Percentiles rank a stretch among this genome's conserved stretches.
These are phyloP conservation scores for Taxidea taxus DNA, from an alignment of 2,113 vertebrate species.

Conservation along the genomic window DNA sequence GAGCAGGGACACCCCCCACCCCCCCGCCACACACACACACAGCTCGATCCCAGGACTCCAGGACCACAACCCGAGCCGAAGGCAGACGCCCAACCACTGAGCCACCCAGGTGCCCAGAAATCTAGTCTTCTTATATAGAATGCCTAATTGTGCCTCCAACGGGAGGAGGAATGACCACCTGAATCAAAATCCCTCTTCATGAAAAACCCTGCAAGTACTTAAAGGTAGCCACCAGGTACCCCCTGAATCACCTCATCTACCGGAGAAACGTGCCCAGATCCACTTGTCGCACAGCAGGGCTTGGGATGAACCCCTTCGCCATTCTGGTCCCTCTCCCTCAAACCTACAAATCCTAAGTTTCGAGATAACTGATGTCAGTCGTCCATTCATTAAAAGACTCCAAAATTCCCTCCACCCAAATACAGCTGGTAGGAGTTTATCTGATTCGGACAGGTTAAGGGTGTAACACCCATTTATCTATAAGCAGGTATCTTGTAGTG, in stretches of 20 bases:
- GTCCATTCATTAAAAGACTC: neutral
- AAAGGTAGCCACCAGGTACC: neutral
- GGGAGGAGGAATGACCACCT: neutral
- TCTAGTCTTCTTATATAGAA: neutral
- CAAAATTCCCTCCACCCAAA: neutral
- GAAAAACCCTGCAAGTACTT: conserved; percentile 31
- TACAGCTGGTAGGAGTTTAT: neutral
- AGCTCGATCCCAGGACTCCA: too few species aligned
- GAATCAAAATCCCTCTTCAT: neutral
- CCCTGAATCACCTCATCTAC: neutral
- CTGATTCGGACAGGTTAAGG: neutral
- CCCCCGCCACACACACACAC: too few species aligned
- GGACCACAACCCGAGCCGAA: too few species aligned
- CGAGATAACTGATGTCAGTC: neutral
- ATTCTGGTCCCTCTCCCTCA: neutral
- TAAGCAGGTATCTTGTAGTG: conserved; percentile 41
- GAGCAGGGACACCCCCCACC: too few species aligned
- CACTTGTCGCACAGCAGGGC: neutral
- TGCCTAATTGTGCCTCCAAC: neutral
- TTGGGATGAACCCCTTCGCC: neutral
- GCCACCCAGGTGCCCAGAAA: neutral
- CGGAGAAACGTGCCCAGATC: neutral
- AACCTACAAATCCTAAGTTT: neutral
- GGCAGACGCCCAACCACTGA: too few species aligned
- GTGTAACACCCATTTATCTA: conserved; percentile 19